Base-by-base conservation (phyloP, 2,888 invertebrate genomes). In the Meloe dianella region DNA sequence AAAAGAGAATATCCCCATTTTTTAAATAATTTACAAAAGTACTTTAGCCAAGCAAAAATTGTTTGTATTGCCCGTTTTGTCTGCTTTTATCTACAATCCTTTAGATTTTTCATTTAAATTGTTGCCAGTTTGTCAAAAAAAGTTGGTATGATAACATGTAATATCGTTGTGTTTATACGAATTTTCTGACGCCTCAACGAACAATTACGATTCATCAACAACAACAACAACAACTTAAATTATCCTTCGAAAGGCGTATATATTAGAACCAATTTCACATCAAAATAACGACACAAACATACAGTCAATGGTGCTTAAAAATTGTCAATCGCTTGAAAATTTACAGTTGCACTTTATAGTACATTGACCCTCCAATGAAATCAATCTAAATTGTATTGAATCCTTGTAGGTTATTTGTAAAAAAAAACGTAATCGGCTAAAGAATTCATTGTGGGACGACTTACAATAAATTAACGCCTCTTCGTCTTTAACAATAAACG, bases 1-100 rank as follows among this genome's bases (percentile, higher is more conserved):
- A 24, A 24, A 24, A 24, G 14, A 24, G 5, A 24, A 54, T 38
- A 12, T n/a, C n/a, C 14, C 2, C 8, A 32, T 38, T 38, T 38
- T 65, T 64, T 66, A 29, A 65, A 63, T 65, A 65, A 47, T 64
- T 65, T 57, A 72, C 65, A 65, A 70, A 68, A 72, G 69, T 70
- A 67, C 65, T 57, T 38, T 62, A 63, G 24, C 65, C 65, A 65
- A 59, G 65, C 60, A 64, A 66, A 68, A 68, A 63, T 63, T 60
- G 17, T 60, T 60, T 60, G n/a, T 20, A 17, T 35, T 22, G 14
- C 38, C 7, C 41, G 7, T 58, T 58, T 30, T n/a, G 9, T n/a
- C 1, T 32, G 32, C 7, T 32, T 32, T 32, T 9, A 27, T 27
- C 7, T 4, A n/a, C n/a, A 38, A n/a, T n/a, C 7, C n/a, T 1